Percentiles rank a stretch among this genome's conserved stretches.
Evolutionary conservation across 1,140 invertebrate species (phyloP).

Genomic region (Aphis craccivora): DNA sequence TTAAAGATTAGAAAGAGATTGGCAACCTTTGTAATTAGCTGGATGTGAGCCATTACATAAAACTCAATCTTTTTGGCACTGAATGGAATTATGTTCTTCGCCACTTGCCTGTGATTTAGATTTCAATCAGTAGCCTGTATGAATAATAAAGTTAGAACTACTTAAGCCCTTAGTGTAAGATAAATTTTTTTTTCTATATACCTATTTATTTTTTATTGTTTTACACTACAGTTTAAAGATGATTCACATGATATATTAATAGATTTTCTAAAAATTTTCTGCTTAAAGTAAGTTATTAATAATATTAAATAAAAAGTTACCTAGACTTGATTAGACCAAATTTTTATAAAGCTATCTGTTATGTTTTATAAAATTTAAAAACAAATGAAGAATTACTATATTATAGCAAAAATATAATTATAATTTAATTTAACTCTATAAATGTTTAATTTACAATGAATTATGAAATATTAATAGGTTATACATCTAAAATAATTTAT

Average conservation of each 20-base stretch:
- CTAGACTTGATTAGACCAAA: not conserved
- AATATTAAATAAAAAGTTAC: not conserved
- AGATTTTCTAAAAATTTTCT: not conserved
- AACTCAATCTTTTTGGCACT: not conserved
- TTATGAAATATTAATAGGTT: constrained; percentile 15
- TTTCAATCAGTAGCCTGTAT: not conserved
- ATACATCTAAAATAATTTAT: not conserved
- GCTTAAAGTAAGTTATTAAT: not conserved
- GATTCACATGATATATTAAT: not conserved
- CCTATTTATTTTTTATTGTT: not conserved
- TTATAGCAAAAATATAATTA: not conserved
- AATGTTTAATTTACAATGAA: not conserved
- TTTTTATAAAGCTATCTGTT: not conserved
- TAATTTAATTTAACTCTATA: constrained; percentile 7
- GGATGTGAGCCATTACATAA: not conserved
- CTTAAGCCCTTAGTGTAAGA: not conserved
- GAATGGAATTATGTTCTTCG: not conserved
- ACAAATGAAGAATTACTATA: not conserved
- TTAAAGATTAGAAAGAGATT: not conserved
- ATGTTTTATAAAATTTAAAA: not conserved
- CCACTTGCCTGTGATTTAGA: not conserved
- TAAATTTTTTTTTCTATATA: not conserved
- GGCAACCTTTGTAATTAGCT: not conserved
- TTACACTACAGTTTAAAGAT: not conserved
- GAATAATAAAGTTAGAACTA: not conserved